phyloP scores from a whole-genome alignment of 2,113 vertebrate species.

The Pipra filicauda region DNA sequence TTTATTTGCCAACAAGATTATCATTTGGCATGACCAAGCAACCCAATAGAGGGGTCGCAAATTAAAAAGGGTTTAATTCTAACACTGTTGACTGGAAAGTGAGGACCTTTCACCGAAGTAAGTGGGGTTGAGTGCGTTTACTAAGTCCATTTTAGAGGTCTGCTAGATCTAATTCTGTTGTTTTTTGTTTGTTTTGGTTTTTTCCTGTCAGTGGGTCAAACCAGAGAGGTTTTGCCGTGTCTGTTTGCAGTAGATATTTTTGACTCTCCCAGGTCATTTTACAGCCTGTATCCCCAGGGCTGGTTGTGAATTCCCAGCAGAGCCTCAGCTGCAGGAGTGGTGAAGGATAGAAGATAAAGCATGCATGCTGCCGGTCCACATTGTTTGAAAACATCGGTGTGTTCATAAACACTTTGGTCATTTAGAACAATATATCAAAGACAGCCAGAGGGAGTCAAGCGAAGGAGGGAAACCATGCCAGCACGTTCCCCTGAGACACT shows the following conservation, averaged over 20 bases:
- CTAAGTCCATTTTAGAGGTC: not conserved
- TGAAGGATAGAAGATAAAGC: not conserved
- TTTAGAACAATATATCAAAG: not conserved
- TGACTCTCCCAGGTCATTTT: not conserved
- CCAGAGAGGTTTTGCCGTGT: not conserved
- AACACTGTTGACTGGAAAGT: not conserved
- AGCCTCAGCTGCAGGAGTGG: not conserved
- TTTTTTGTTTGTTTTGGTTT: not conserved
- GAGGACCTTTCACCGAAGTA: not conserved
- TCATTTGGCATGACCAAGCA: not conserved
- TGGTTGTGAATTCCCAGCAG: not conserved
- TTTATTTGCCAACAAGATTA: not conserved
- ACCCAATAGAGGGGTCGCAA: not conserved
- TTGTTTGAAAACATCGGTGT: not conserved
- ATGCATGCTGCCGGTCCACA: accelerated
- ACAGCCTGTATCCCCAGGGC: not conserved
- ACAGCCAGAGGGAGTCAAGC: not conserved
- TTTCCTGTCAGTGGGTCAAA: not conserved
- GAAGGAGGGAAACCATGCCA: not conserved
- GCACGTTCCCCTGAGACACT: not conserved
- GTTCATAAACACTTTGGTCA: not conserved
- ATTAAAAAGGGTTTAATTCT: not conserved
- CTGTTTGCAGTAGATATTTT: not conserved
- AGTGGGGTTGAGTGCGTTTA: not conserved
- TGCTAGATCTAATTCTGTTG: not conserved